A percentile compares a stretch with the other conserved stretches of the same genome.
These are phyloP conservation scores for Anomalospiza imberbis DNA, from an alignment of 2,797 vertebrate species.

Conservation along the genomic window DNA sequence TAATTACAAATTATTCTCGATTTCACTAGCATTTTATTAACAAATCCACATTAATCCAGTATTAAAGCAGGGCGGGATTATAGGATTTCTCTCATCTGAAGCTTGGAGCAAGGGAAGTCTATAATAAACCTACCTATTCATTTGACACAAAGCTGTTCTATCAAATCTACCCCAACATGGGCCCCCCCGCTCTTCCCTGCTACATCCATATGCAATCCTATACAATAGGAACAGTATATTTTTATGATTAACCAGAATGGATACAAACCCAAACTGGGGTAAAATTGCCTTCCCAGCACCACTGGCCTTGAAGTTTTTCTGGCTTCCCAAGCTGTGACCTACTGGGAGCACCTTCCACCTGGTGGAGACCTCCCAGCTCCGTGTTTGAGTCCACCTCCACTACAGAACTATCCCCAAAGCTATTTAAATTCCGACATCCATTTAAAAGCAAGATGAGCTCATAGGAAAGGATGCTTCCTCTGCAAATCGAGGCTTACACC, in stretches of 20 bases:
- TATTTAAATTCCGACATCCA: neutral
- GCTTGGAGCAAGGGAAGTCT: slow-evolving; percentile 70
- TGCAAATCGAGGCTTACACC: neutral
- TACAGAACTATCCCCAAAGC: neutral
- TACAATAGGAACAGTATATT: neutral
- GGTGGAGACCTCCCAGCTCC: neutral
- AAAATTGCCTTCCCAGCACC: neutral
- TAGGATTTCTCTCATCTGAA: slow-evolving; percentile 76
- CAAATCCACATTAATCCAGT: slow-evolving; percentile 81
- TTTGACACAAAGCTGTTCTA: slow-evolving; percentile 70
- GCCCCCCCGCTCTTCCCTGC: neutral
- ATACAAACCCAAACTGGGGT: neutral
- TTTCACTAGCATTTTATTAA: slow-evolving; percentile 82
- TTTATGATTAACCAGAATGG: neutral
- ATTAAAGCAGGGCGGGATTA: slow-evolving; percentile 78
- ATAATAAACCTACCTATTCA: slow-evolving; percentile 71
- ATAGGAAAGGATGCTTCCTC: neutral
- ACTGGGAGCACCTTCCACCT: neutral
- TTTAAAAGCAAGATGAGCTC: neutral
- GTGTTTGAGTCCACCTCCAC: neutral
- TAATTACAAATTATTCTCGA: slow-evolving; percentile 80
- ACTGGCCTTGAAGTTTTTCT: neutral
- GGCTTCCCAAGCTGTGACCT: neutral
- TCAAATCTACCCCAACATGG: slow-evolving; percentile 41
- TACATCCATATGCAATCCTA: slow-evolving; percentile 1